phyloP scores from a whole-genome alignment of 1,140 invertebrate genomes.

The Drosophila santomea region DNA sequence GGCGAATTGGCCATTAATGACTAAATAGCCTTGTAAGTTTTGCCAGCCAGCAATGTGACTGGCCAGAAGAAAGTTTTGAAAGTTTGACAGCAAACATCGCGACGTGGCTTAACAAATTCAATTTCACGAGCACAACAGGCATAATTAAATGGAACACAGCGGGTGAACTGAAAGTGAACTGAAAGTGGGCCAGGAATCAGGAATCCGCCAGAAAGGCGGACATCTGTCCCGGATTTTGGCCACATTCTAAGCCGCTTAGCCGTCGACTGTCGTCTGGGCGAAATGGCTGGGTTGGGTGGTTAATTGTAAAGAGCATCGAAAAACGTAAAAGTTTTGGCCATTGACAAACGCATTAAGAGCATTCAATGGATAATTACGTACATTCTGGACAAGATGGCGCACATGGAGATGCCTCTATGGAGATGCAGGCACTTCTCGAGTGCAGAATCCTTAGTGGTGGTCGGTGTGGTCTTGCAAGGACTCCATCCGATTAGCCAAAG shows the following conservation, averaged over 20 bases:
- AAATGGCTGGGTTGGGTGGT: too few species aligned
- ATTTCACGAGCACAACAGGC: constrained; percentile 41
- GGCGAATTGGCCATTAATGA: constrained; percentile 1
- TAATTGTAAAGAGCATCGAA: constrained; percentile 25
- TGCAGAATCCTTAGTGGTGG: background rate
- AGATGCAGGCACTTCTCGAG: background rate
- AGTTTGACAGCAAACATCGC: constrained; percentile 25
- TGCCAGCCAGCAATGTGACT: constrained; percentile 9
- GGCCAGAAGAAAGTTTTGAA: constrained; percentile 19
- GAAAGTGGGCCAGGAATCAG: background rate
- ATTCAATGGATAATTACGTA: constrained; percentile 27
- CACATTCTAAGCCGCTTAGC: constrained; percentile 32
- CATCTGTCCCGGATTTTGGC: constrained; percentile 36
- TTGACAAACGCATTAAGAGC: constrained; percentile 47
- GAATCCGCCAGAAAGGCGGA: background rate
- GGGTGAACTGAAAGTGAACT: too few species aligned
- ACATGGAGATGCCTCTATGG: background rate
- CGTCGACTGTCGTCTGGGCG: background rate
- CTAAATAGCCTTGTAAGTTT: constrained; percentile 27
- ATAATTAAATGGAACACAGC: constrained; percentile 34
- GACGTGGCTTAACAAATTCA: constrained; percentile 44
- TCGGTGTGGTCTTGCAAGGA: background rate
- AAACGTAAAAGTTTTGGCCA: constrained; percentile 37
- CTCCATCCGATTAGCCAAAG: background rate
- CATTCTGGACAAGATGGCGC: constrained; percentile 26